Evolutionary conservation across 2,113 vertebrate species (phyloP), one percentile per base, ranked within the genome.

Genomic region (Perognathus longimembris): DNA sequence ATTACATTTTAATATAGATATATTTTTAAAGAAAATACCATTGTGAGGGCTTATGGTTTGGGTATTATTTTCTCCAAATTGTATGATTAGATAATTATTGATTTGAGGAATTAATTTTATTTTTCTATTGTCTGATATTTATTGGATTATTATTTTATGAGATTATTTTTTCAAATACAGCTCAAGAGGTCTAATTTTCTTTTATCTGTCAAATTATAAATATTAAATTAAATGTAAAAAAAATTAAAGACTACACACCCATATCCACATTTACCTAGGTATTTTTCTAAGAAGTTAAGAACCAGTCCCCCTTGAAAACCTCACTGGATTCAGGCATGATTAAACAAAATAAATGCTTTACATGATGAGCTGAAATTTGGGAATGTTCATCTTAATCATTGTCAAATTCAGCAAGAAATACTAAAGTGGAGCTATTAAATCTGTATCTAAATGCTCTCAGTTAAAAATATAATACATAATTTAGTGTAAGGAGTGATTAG

Each of bases 11-110:
- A 92, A 94, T 82, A 38, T 61, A 74, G 2, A 59, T 36, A 3
- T 6, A 54, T 87, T 92, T 88, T 63, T 20, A 0, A 42, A 74
- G 45, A 45, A 24, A 70, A 36, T 24, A 20, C 50, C 21, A 73
- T 6, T 70, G n/a, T 59, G 61, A 81, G 73, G 15, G 18, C n/a
- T 82, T 90, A 57, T 85, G 36, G 42, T 92, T 95, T 93, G 18
- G 66, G 21, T 61, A 71, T 42, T 70, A 18, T 75, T 92, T 42
- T 5, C n/a, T 88, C 38, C 10, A 17, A 92, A 66, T 70, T 79
- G 70, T 90, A 70, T 84, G 32, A 70, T 70, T 79, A 75, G 88
- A 74, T 84, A 32, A 77, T 34, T 69, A 24, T 38, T 64, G 18
- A 73, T 36, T 92, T 88, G 67, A 14, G 81, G 11, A 24, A 38